Evolutionary conservation across 1,140 invertebrate species (phyloP).

Genomic region (Diabrotica virgifera): DNA sequence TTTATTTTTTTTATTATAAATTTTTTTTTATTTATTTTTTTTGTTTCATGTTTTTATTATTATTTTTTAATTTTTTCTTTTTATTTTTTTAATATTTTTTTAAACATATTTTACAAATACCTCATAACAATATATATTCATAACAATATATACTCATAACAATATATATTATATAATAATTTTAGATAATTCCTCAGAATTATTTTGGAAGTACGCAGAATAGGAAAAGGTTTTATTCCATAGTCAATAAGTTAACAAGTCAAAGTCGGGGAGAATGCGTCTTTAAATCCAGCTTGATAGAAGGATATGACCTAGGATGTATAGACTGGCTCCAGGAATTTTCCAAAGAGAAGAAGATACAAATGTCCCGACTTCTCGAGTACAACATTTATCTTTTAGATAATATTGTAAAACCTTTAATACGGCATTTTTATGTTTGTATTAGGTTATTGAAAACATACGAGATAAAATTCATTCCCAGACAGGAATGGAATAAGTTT

Average conservation of each 20-base stretch:
- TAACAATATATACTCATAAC: too few species aligned
- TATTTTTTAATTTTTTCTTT: too few species aligned
- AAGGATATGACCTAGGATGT: not conserved
- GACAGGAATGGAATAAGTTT: not conserved
- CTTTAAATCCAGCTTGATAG: not conserved
- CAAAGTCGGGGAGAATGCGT: not conserved
- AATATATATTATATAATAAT: not conserved
- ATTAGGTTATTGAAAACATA: not conserved
- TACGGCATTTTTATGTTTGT: not conserved
- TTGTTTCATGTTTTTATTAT: too few species aligned
- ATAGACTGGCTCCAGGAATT: not conserved
- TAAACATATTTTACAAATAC: too few species aligned
- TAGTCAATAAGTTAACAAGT: not conserved
- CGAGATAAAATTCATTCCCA: not conserved
- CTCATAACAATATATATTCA: too few species aligned
- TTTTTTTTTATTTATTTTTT: too few species aligned
- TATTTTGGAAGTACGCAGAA: not conserved
- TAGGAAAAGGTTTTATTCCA: not conserved
- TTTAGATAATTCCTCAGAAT: not conserved
- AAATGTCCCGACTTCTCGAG: not conserved
- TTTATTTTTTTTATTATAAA: too few species aligned
- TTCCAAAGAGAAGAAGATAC: not conserved
- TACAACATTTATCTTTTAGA: not conserved
- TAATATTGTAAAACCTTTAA: not conserved
- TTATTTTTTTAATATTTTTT: too few species aligned